Evolutionary conservation across 2,888 invertebrate genomes (phyloP).

Genomic region (Matsumyia berberina): DNA sequence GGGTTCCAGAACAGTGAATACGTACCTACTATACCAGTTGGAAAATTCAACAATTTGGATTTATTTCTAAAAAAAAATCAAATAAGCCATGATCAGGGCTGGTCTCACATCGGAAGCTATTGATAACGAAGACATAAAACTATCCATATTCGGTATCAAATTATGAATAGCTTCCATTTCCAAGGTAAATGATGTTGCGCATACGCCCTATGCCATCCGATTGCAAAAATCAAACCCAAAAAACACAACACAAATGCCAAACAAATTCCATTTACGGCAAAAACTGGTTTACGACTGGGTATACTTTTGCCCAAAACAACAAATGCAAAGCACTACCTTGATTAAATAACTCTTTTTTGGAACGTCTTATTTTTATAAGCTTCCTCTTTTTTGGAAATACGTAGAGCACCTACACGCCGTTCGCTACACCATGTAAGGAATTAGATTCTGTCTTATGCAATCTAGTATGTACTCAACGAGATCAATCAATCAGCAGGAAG

Average conservation of each 20-base stretch:
- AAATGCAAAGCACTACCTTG: slow-evolving; percentile 24
- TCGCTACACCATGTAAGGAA: neutral
- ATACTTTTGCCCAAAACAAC: neutral
- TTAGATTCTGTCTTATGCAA: slow-evolving; percentile 31
- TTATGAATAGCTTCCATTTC: neutral
- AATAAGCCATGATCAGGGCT: neutral
- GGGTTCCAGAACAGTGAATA: too few species aligned
- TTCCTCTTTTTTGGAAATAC: slow-evolving; percentile 43
- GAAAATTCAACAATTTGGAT: too few species aligned
- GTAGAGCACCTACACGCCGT: slow-evolving; percentile 39
- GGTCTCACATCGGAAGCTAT: neutral
- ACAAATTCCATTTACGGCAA: slow-evolving; percentile 13
- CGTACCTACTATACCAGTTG: too few species aligned
- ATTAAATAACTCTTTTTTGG: neutral
- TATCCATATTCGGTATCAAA: neutral
- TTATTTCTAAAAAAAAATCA: too few species aligned
- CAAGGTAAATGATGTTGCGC: slow-evolving; percentile 47
- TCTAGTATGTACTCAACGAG: neutral
- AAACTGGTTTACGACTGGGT: slow-evolving; percentile 37
- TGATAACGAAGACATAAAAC: neutral
- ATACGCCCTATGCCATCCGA: slow-evolving; percentile 54
- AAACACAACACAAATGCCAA: slow-evolving; percentile 1
- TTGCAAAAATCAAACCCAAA: slow-evolving; percentile 5
- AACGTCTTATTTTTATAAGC: slow-evolving; percentile 16
- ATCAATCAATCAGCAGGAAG: slow-evolving; percentile 27